Percentiles rank a stretch among this genome's conserved stretches.
These are phyloP conservation scores for Corapipo altera DNA, from an alignment of 2,113 vertebrate genomes.

Conservation along the genomic window DNA sequence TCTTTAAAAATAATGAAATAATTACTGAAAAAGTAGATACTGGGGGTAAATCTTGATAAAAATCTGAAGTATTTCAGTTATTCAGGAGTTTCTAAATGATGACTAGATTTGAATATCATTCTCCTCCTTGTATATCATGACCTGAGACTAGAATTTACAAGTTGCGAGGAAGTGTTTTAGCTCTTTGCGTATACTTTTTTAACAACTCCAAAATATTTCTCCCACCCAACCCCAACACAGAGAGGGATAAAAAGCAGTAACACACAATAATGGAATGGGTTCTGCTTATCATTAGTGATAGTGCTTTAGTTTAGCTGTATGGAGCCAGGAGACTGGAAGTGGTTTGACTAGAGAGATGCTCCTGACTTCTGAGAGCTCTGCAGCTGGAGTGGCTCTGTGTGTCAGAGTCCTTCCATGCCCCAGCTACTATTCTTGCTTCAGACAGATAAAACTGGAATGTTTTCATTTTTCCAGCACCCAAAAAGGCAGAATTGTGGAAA, in stretches of 20 bases:
- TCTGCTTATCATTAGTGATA: not conserved
- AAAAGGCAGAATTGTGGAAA: not conserved
- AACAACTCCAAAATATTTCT: not conserved
- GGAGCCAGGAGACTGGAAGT: not conserved
- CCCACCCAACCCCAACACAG: not conserved
- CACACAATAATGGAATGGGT: not conserved
- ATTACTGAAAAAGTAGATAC: not conserved
- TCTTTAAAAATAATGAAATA: not conserved
- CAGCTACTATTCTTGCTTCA: not conserved
- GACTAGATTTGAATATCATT: not conserved
- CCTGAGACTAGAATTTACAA: not conserved
- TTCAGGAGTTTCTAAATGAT: not conserved
- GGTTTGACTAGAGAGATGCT: not conserved
- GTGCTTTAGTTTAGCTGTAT: not conserved
- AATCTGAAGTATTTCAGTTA: not conserved
- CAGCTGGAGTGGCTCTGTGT: not conserved
- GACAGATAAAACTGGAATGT: not conserved
- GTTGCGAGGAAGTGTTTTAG: not conserved
- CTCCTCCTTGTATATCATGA: not conserved
- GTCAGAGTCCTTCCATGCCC: not conserved
- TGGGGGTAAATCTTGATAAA: not conserved
- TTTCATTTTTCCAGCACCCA: not conserved
- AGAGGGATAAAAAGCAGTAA: not conserved
- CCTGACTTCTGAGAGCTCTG: not conserved
- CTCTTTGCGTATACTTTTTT: not conserved